Conservation (phyloP, 2,797 vertebrate genomes). For the Pseudopleuronectes americanus region DNA sequence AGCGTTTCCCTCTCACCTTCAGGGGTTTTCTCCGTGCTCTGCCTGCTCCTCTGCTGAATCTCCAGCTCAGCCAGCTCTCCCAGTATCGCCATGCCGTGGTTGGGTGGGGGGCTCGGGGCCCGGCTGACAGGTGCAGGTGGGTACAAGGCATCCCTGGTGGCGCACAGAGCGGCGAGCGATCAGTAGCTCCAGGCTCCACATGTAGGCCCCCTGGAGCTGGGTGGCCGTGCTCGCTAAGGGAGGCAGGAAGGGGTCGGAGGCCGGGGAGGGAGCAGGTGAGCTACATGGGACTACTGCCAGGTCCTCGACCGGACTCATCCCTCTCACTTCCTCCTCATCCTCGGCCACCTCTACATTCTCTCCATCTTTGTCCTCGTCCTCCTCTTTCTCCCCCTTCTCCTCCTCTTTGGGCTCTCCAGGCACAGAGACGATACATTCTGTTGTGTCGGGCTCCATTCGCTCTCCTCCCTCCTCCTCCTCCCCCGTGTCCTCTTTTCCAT, state of each 20-base stretch:
- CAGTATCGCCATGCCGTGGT: slow-evolving; percentile 92
- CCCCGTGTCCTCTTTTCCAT: slow-evolving; percentile 48
- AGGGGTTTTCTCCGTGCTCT: slow-evolving; percentile 41
- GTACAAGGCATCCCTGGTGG: slow-evolving; percentile 80
- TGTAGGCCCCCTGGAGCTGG: slow-evolving; percentile 75
- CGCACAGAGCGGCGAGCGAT: slow-evolving; percentile 90
- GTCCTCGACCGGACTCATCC: slow-evolving; percentile 20
- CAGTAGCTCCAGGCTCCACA: slow-evolving; percentile 90
- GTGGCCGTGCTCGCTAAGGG: slow-evolving; percentile 28
- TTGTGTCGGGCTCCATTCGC: slow-evolving; percentile 40
- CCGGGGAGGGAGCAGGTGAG: slow-evolving; percentile 24
- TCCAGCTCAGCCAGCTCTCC: slow-evolving; percentile 94
- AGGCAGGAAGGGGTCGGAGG: slow-evolving; percentile 10
- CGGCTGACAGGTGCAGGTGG: slow-evolving; percentile 55
- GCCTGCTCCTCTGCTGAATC: slow-evolving; percentile 78
- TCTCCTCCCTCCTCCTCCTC: slow-evolving; percentile 44
- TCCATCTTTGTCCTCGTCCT: slow-evolving; percentile 48
- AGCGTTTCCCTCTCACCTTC: slow-evolving; percentile 54
- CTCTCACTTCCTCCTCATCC: slow-evolving; percentile 48
- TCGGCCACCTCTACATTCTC: slow-evolving; percentile 59
- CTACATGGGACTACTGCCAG: slow-evolving; percentile 25
- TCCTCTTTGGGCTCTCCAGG: slow-evolving; percentile 40
- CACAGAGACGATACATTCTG: slow-evolving; percentile 62
- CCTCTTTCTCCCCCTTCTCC: slow-evolving; percentile 34
- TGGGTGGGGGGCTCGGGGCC: slow-evolving; percentile 40